Percentiles rank a stretch among this genome's conserved stretches.
These are phyloP conservation scores for Aphidius ervi DNA, from an alignment of 1,140 invertebrate genomes.

Conservation along the genomic window DNA sequence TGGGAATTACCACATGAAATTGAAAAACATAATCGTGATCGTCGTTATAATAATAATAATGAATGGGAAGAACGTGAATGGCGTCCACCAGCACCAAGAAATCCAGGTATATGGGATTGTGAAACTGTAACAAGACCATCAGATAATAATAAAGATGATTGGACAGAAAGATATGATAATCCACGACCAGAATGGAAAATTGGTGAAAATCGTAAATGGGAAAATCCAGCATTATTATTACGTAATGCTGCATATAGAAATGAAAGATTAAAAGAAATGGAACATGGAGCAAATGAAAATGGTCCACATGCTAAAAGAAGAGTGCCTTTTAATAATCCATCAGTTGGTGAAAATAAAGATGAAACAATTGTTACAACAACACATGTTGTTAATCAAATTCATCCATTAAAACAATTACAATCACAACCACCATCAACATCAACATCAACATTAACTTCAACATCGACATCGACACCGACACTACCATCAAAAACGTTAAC, in stretches of 20 bases:
- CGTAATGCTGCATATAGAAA: conserved; percentile 44
- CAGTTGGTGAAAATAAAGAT: conserved; percentile 19
- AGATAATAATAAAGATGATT: conserved; percentile 48
- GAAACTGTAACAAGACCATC: conserved; percentile 44
- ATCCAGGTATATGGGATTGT: conserved; percentile 40
- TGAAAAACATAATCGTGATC: conserved; percentile 41
- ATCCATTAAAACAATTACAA: no score
- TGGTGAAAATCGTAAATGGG: conserved; percentile 47
- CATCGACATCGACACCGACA: no score
- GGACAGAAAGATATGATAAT: conserved; percentile 43
- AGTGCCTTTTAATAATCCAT: conserved; percentile 37
- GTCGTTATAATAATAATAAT: conserved; percentile 30
- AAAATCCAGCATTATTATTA: conserved; percentile 41
- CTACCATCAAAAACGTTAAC: no score
- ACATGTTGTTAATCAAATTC: no score
- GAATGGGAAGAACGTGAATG: conserved; percentile 53
- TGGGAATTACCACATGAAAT: conserved; percentile 48
- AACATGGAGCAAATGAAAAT: conserved; percentile 31
- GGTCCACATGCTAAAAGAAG: conserved; percentile 40
- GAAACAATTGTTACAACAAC: no score
- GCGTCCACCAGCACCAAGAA: conserved; percentile 27
- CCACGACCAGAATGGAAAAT: conserved; percentile 48
- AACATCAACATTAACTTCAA: no score
- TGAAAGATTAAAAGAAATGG: conserved; percentile 46
- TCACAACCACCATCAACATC: no score